Evolutionary conservation across 2,113 vertebrate species (phyloP), one percentile per base, ranked within the genome.

Genomic region (Bubo bubo): DNA sequence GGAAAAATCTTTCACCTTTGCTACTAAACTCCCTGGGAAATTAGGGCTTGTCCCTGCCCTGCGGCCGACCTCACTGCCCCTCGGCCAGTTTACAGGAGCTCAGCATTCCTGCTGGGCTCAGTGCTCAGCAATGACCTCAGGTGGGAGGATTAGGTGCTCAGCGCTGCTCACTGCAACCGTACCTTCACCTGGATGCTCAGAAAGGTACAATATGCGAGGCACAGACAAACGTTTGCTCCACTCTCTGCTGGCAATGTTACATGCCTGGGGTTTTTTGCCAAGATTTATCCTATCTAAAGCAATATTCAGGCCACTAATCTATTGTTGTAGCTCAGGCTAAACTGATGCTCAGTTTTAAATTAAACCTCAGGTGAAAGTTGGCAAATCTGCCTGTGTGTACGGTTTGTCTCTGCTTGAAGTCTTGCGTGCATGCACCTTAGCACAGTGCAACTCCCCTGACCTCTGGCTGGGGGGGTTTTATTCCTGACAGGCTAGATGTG

Each of bases 281-380:
- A 56, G 52, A 39, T 75, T 84, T 56, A 75, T 73, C 64, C 76
- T 52, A 60, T 63, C 94, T 79, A 39, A 55, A 74, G 50, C 47
- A 90, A 64, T 95, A 95, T 88, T 52, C 63, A 88, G 90, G 47
- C n/a, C 71, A 59, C 63, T 90, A 81, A 84, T 75, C 80, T 85
- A 91, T 81, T 93, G 90, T 56, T 92, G 90, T 63, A 64, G 47
- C 59, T 39, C 26, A 87, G 59, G 60, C 37, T 82, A 80, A 91
- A 75, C 85, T 82, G 59, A 59, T 86, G 67, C n/a, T 94, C 79
- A 12, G 73, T 95, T 96, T 97, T 49, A 90, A 93, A 74, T 79
- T 60, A 90, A 97, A 93, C 52, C 90, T 90, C 83, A 41, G 73
- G 86, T 93, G 89, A 89, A 97, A 97, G 76, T 8, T 83, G 79